Evolutionary conservation across 2,888 invertebrate genomes (phyloP).

Genomic region (Theodoxus fluviatilis): DNA sequence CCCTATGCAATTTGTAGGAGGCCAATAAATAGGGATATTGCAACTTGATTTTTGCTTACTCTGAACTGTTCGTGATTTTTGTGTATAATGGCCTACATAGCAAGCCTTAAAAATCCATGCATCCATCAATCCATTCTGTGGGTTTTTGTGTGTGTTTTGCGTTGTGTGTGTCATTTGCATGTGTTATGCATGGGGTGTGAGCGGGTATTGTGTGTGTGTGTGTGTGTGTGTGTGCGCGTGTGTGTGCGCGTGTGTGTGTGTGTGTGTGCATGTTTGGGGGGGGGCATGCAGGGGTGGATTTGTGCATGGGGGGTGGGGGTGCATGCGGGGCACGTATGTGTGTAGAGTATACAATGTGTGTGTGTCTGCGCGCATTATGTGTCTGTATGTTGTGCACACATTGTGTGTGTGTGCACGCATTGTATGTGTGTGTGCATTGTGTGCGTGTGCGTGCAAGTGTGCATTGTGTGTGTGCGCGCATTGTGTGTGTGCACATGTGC

Average conservation of each 20-base stretch:
- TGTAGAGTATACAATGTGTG: no score
- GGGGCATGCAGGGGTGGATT: not conserved
- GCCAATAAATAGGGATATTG: no score
- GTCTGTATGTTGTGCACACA: not conserved
- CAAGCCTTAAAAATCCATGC: no score
- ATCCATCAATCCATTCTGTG: no score
- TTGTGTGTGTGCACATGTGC: not conserved
- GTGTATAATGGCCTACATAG: no score
- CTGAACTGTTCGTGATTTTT: no score
- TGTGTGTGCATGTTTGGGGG: not conserved
- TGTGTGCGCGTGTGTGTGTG: not conserved
- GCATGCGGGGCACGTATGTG: not conserved
- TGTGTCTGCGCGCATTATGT: not conserved
- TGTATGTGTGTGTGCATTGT: not conserved
- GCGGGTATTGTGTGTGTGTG: not conserved
- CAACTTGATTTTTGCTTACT: no score
- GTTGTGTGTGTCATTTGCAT: no score
- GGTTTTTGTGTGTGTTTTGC: no score
- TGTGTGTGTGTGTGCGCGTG: not conserved
- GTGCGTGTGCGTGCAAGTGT: not conserved
- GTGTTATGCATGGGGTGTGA: slow-evolving; percentile 10
- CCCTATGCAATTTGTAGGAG: no score
- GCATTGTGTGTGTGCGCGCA: not conserved
- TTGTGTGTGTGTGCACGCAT: not conserved
- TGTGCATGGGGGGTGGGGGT: not conserved